phyloP scores from a whole-genome alignment of 2,888 invertebrate genomes.

The Cephus runcator region DNA sequence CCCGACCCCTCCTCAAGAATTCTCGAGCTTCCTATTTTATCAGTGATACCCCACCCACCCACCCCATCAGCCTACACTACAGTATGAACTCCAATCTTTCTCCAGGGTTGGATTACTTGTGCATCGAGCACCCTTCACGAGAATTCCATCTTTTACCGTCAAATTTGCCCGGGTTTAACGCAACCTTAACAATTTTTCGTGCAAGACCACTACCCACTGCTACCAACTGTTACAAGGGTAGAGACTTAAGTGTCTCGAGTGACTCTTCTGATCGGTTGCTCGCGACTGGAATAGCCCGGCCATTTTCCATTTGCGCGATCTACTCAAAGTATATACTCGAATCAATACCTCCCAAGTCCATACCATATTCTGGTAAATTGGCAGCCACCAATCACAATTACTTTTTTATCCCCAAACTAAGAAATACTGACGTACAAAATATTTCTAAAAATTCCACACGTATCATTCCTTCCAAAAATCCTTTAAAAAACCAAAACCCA shows the following conservation, averaged over 20 bases:
- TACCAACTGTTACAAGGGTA: background rate
- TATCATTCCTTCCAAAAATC: background rate
- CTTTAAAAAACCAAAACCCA: background rate
- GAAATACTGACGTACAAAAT: background rate
- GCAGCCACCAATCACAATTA: background rate
- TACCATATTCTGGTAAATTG: background rate
- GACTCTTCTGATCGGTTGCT: background rate
- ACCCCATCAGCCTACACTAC: constrained; percentile 15
- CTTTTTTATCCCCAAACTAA: background rate
- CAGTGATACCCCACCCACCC: background rate
- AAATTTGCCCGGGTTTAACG: constrained; percentile 45
- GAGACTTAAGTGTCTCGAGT: background rate
- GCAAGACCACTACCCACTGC: background rate
- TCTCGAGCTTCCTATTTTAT: constrained; percentile 14
- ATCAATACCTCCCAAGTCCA: background rate
- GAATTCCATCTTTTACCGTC: constrained; percentile 46
- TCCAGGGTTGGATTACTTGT: constrained; percentile 41
- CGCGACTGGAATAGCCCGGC: background rate
- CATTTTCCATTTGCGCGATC: background rate
- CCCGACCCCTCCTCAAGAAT: constrained; percentile 20
- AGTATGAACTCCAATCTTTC: constrained; percentile 45
- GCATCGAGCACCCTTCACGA: constrained; percentile 43
- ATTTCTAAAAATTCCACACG: background rate
- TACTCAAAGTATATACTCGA: background rate
- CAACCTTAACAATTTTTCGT: constrained; percentile 22